Base-by-base conservation (phyloP, 2,888 invertebrate genomes). In the Xanthorhoe designata region DNA sequence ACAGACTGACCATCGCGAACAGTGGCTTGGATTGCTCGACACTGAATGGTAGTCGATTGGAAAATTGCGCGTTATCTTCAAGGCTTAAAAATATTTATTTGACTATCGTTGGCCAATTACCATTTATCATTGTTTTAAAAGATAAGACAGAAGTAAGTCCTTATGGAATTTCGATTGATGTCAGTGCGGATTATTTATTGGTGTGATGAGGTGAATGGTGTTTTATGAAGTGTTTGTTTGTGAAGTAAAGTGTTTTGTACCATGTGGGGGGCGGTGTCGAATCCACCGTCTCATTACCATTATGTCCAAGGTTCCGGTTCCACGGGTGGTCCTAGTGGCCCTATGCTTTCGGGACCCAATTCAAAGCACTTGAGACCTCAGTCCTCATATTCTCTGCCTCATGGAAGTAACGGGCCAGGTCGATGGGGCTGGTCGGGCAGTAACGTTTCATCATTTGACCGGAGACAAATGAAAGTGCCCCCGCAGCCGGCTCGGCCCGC, bases 371-470 rank as follows among this genome's bases (percentile, higher is more conserved):
- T 94, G 69, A 81, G 91, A 69, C 93, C 93, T 29, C 92, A 92
- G 77, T 91, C 91, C n/a, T 92, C 91, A 66, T 94, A 94, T 81
- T 94, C 94, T 71, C 81, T 94, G 76, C 94, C 93, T 13, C 94
- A 95, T 83, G 91, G 94, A 76, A 89, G 93, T 84, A 92, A 94
- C 83, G 89, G 94, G 75, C 90, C 94, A 73, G 89, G 94, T 78
- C 87, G 94, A 70, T 88, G 94, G 94, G 92, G 94, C 75, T 93
- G 94, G 90, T 85, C 92, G 32, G 94, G 94, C 75, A 94, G 78
- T 78, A 86, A 94, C 81, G 88, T 94, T 68, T 91, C 94, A 68
- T 90, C 94, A 68, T 90, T 94, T 78, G 94, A 94, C 74, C 84
- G 94, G 64, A 87, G 94, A 69, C 92, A 93, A 76, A 61, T 87